phyloP scores from a whole-genome alignment of 92 coral and sea anemone genomes.

The Parazoanthus swiftii region DNA sequence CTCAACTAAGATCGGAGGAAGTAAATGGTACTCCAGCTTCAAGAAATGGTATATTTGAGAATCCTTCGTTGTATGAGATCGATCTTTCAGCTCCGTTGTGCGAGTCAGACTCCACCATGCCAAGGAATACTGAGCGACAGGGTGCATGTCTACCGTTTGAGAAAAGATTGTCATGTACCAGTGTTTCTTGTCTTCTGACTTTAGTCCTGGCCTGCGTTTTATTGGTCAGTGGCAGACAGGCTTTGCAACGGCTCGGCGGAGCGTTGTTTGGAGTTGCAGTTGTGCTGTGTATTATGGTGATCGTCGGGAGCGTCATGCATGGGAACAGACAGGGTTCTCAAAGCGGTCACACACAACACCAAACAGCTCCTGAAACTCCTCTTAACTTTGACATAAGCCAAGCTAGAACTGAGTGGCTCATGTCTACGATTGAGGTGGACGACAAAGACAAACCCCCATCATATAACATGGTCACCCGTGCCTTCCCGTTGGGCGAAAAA shows the following conservation, averaged over 20 bases:
- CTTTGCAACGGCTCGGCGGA: conserved; percentile 32
- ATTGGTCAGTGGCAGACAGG: neutral
- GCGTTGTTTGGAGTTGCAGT: conserved; percentile 30
- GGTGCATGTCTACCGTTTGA: neutral
- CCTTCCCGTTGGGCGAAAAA: neutral
- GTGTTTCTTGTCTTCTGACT: neutral
- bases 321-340: neutral
- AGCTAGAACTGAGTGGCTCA: conserved; percentile 33
- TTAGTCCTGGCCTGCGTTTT: conserved; percentile 30
- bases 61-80: conserved; percentile 2
- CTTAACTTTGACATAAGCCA: conserved; percentile 22
- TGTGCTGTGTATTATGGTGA: conserved; percentile 11
- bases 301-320: conserved; percentile 26
- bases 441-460: conserved; percentile 31
- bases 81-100: neutral
- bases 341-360: neutral
- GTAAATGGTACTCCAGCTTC: neutral
- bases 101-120: neutral
- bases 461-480: neutral
- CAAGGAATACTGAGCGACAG: neutral
- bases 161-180: conserved; percentile 8
- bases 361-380: conserved; percentile 15
- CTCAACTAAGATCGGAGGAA: neutral
- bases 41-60: conserved; percentile 30
- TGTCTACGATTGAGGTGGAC: conserved; percentile 30